phyloP scores from a whole-genome alignment of 2,113 vertebrate species.

The Calypte anna region DNA sequence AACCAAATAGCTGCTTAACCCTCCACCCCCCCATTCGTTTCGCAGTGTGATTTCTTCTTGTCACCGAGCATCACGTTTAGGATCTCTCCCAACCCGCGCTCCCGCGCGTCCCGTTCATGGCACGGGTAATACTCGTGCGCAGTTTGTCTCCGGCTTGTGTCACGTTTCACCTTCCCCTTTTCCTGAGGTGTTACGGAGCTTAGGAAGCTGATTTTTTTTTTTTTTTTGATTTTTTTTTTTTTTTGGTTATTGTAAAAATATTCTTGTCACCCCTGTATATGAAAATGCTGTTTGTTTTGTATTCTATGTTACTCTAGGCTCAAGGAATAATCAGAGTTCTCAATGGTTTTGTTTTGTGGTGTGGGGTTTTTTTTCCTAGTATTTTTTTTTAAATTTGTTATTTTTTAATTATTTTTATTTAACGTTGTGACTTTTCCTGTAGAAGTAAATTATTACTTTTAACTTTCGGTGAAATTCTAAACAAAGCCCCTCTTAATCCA shows the following conservation, averaged over 20 bases:
- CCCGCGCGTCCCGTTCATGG: too few relatives aligned
- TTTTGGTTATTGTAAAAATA: not conserved
- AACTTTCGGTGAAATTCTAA: not conserved
- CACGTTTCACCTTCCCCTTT: too few relatives aligned
- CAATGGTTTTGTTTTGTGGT: not conserved
- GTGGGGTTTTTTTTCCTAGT: not conserved
- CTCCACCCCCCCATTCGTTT: accelerated
- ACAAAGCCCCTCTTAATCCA: not conserved
- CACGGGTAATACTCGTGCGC: too few relatives aligned
- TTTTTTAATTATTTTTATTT: not conserved
- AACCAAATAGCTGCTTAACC: too few relatives aligned
- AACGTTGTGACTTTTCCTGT: not conserved
- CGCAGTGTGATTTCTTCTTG: accelerated
- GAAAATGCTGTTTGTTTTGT: not conserved
- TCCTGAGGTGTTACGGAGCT: not conserved
- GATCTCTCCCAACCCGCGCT: accelerated
- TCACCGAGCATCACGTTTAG: accelerated
- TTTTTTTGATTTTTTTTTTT: too few relatives aligned
- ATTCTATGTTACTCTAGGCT: not conserved
- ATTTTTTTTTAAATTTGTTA: too few relatives aligned
- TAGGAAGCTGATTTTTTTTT: not conserved
- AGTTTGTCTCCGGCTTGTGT: accelerated
- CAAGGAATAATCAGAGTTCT: not conserved
- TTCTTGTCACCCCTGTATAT: not conserved
- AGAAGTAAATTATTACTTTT: not conserved